phyloP scores from a whole-genome alignment of 1,140 invertebrate species.

The Cyclargus thomasi region DNA sequence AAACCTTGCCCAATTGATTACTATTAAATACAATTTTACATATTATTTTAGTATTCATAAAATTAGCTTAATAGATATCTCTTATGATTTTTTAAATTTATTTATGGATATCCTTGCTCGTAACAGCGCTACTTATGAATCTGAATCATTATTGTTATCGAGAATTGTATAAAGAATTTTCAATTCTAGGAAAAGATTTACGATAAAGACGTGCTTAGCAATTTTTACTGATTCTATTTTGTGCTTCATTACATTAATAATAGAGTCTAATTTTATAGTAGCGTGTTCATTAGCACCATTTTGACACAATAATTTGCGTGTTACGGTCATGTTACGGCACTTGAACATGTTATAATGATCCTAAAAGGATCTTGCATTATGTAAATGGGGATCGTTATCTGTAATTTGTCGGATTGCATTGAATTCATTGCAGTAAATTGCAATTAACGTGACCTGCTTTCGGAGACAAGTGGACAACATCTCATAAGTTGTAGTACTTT shows the following conservation, averaged over 20 bases:
- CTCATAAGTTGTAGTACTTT: no score
- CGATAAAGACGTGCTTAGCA: background rate
- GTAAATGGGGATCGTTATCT: conserved; percentile 41
- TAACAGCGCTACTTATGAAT: background rate
- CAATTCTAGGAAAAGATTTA: conserved; percentile 4
- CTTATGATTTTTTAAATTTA: no score
- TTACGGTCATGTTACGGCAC: conserved; percentile 41
- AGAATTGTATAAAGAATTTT: background rate
- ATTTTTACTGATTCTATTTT: background rate
- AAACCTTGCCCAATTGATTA: conserved; percentile 61
- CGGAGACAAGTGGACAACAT: background rate
- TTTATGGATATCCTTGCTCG: background rate
- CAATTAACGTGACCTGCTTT: background rate
- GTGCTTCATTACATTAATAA: background rate
- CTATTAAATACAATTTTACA: conserved; percentile 36
- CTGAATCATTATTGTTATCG: conserved; percentile 9
- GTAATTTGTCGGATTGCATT: conserved; percentile 22
- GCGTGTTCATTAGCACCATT: conserved; percentile 48
- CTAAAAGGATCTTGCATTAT: conserved; percentile 37
- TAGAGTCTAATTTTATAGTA: conserved; percentile 17
- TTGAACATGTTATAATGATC: conserved; percentile 39
- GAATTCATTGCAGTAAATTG: conserved; percentile 3
- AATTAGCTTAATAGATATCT: no score
- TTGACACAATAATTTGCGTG: conserved; percentile 47
- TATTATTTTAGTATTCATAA: no score